phyloP scores from a whole-genome alignment of 2,113 vertebrate genomes.

The Grantiella picta region DNA sequence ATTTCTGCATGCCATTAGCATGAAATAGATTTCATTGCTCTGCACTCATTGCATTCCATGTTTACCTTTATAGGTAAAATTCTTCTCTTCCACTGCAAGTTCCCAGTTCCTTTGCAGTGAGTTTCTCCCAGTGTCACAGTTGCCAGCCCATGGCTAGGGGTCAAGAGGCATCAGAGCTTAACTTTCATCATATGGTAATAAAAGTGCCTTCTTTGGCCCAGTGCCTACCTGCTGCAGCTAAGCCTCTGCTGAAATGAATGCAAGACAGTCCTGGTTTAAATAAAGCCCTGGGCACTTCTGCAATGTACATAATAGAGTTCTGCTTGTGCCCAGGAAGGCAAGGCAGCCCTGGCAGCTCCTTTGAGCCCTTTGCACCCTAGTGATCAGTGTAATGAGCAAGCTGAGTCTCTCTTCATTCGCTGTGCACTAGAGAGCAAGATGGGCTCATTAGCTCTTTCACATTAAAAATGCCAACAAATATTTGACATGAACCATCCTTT shows the following conservation, averaged over 20 bases:
- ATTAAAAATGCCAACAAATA: background rate
- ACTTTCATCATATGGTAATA: background rate
- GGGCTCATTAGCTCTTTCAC: background rate
- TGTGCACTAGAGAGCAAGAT: background rate
- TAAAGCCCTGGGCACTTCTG: background rate
- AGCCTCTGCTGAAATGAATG: background rate
- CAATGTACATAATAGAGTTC: background rate
- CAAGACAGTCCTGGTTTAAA: background rate
- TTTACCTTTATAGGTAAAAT: background rate
- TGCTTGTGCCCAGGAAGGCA: background rate
- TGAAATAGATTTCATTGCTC: background rate
- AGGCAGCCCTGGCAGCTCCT: background rate
- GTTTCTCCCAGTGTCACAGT: background rate
- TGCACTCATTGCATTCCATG: background rate
- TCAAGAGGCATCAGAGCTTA: background rate
- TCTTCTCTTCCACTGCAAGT: background rate
- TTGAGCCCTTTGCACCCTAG: background rate
- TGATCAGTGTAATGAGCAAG: background rate
- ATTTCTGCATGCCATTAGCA: background rate
- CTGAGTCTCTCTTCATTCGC: background rate
- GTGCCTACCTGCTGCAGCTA: background rate
- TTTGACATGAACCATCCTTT: background rate
- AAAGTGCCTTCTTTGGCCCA: rapidly evolving
- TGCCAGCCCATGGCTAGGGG: background rate
- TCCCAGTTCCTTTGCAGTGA: background rate